Base-by-base conservation (phyloP, 2,888 invertebrate species). In the Orthonevra nobilis region DNA sequence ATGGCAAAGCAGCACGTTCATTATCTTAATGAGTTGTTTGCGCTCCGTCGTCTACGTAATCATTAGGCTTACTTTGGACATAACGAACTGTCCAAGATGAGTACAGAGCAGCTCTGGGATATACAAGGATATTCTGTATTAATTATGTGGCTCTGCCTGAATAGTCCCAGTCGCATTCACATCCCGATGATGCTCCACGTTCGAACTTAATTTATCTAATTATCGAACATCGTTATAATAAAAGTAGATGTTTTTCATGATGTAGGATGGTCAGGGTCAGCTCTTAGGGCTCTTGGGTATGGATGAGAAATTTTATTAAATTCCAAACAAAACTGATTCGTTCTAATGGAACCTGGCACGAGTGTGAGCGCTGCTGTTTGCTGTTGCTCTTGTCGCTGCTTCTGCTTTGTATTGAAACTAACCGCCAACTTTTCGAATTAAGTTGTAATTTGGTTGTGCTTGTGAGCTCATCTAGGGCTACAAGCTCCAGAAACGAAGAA, bases 1-100 rank as follows among this genome's bases (percentile, higher is more conserved):
- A 23, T 5, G n/a, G 23, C 23, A 23, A 54, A 48, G 28, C 23
- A 14, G 32, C 28, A 52, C 46, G 64, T 77, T 77, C 77, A 77
- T 77, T 77, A 77, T 52, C 58, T 64, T 77, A 77, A 77, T 77
- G 58, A 72, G 70, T 72, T 77, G 58, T 72, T 72, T 77, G 63
- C 46, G 64, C 64, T 46, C 20, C 38, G 52, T 56, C 63, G 30
- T 64, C 60, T 58, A 38, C 38, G 63, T 77, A 58, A 56, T 72
- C 58, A 77, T 15, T 34, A 60, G 32, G 34, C 64, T 64, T 58
- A 30, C 23, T 63, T 56, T 32, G 15, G 9, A 12, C 12, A 12
- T 40, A 40, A 44, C 40, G 28, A 50, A 36, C 44, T 48, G 52
- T 52, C 72, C 58, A 44, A 38, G 50, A 63, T 38, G 36, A 63